These are phyloP conservation scores for Polypedilum vanderplanki DNA, from an alignment of 1,140 invertebrate genomes.

Conservation along the genomic window DNA sequence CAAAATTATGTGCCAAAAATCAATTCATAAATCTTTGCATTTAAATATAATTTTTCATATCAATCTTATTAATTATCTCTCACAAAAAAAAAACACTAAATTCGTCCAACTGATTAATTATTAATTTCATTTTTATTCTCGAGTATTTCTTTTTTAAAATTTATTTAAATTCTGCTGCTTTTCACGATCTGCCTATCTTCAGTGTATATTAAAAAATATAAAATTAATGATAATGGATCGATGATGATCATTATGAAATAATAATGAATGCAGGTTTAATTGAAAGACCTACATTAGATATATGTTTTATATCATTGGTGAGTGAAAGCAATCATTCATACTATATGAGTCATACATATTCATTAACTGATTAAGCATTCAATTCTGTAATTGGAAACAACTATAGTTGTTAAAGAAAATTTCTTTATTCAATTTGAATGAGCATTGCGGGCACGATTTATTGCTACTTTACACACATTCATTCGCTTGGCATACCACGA, in stretches of 20 bases:
- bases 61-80: no score
- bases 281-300: background rate
- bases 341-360: background rate
- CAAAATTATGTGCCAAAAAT: no score
- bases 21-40: no score
- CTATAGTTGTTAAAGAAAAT: background rate
- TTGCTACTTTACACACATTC: background rate
- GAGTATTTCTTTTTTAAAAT: no score
- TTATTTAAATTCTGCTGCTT: no score
- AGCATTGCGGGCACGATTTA: background rate
- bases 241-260: background rate
- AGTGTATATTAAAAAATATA: no score
- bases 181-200: no score
- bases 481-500: background rate
- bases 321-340: background rate
- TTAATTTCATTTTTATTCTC: no score
- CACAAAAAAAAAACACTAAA: no score
- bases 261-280: background rate
- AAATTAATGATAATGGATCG: no score
- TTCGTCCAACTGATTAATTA: no score
- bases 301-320: background rate
- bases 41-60: no score
- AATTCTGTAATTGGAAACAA: background rate
- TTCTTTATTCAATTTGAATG: background rate
- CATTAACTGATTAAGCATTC: conserved; percentile 6